Conservation (phyloP, 64 coral and sea anemone species). For the Catalaphyllia jardinei region DNA sequence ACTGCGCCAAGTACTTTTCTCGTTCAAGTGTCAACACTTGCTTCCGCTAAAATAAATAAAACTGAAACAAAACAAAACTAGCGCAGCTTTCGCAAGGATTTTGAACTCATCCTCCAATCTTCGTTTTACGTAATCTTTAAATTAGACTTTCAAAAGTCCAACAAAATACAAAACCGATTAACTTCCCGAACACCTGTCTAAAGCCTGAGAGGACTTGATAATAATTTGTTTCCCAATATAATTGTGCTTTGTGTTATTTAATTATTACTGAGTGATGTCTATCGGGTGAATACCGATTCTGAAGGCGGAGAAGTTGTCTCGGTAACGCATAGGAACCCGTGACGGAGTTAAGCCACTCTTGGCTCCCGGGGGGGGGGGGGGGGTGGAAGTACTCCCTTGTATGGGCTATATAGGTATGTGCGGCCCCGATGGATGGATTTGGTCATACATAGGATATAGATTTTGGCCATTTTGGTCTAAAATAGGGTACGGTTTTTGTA, state of each 20-base stretch:
- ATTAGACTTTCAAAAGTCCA: not conserved
- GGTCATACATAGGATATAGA: too few species aligned
- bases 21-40: too few species aligned
- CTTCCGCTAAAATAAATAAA: too few species aligned
- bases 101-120: too few species aligned
- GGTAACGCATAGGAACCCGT: not conserved
- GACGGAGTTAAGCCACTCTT: not conserved
- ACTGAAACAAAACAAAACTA: too few species aligned
- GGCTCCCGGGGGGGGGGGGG: too few species aligned
- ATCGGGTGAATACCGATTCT: not conserved
- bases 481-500: too few species aligned
- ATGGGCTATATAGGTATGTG: too few species aligned
- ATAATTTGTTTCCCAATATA: not conserved
- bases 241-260: not conserved
- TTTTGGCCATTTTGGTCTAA: too few species aligned
- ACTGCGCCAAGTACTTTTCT: not conserved
- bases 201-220: not conserved
- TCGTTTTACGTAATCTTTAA: not conserved
- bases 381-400: too few species aligned
- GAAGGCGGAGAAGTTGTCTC: not conserved
- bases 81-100: too few species aligned
- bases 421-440: too few species aligned
- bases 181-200: constrained; percentile 2
- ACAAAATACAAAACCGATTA: not conserved
- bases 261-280: not conserved